Evolutionary conservation across 2,113 vertebrate genomes (phyloP).

Genomic region (Pseudorasbora parva): DNA sequence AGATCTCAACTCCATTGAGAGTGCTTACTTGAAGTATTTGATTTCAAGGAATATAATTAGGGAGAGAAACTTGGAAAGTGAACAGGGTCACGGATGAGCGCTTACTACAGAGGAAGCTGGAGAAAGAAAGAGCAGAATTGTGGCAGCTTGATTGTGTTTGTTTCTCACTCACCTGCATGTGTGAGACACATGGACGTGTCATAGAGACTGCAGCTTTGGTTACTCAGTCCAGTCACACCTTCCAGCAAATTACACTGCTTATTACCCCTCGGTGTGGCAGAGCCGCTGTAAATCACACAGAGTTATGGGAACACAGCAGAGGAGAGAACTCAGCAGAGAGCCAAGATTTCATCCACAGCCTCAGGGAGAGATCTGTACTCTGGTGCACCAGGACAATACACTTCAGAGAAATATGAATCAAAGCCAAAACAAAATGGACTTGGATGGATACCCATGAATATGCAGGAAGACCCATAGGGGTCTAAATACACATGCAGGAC

Average conservation of each 20-base stretch:
- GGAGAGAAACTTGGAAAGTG: constrained; percentile 30
- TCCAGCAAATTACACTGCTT: constrained; percentile 71
- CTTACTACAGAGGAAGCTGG: not conserved
- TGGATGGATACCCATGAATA: not conserved
- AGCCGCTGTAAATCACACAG: constrained; percentile 67
- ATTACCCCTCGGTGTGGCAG: constrained; percentile 71
- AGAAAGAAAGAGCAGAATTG: constrained; percentile 29
- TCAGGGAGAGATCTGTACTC: not conserved
- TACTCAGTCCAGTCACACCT: constrained; percentile 69
- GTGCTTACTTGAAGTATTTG: not conserved
- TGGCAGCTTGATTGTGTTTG: constrained; percentile 24
- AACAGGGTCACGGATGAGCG: not conserved
- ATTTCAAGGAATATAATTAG: constrained; percentile 8
- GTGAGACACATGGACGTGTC: constrained; percentile 19
- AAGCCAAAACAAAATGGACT: constrained; percentile 4
- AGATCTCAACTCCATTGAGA: not conserved
- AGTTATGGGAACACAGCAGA: constrained; percentile 66
- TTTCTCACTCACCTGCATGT: constrained; percentile 9
- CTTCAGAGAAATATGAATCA: constrained; percentile 9
- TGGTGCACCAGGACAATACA: constrained; percentile 8
- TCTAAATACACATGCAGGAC: not conserved
- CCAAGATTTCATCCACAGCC: constrained; percentile 26
- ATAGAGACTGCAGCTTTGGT: constrained; percentile 55
- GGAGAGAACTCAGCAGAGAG: constrained; percentile 28
- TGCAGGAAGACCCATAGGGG: not conserved